These are phyloP conservation scores for Syngnathus rostellatus DNA, from an alignment of 2,797 vertebrate species.

Conservation along the genomic window DNA sequence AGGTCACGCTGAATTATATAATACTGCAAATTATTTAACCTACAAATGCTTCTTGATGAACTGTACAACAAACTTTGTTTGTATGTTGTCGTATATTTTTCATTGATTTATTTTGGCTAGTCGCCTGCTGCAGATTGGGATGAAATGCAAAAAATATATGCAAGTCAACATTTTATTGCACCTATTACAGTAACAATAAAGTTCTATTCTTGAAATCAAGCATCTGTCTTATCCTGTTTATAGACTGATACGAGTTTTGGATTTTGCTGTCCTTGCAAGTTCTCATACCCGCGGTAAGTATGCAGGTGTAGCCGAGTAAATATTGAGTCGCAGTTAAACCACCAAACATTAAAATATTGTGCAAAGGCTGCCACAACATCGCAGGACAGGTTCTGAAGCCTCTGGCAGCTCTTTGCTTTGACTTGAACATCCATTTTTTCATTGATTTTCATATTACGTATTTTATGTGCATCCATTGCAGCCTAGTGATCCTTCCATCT, in stretches of 20 bases:
- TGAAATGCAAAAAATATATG: background rate
- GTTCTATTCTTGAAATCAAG: background rate
- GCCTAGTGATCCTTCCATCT: too few species aligned
- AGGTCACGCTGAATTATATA: conserved; percentile 6
- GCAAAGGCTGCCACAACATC: background rate
- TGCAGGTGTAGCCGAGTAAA: background rate
- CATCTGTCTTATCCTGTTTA: background rate
- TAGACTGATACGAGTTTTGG: background rate
- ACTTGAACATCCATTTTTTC: too few species aligned
- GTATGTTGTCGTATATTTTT: background rate
- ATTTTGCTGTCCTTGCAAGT: background rate
- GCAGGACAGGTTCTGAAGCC: background rate
- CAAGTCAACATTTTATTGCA: background rate
- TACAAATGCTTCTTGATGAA: background rate
- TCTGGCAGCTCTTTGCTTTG: too few species aligned
- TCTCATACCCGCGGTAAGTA: background rate
- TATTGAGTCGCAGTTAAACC: background rate
- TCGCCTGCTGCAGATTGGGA: background rate
- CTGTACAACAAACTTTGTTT: background rate
- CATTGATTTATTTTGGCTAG: background rate
- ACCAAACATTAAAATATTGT: too few species aligned
- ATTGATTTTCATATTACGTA: too few species aligned
- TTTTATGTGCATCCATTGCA: too few species aligned
- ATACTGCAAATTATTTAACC: background rate
- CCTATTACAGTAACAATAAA: too few species aligned